These are phyloP conservation scores for Leptobrachium leishanense DNA, from an alignment of 2,113 vertebrate species.

Conservation along the genomic window DNA sequence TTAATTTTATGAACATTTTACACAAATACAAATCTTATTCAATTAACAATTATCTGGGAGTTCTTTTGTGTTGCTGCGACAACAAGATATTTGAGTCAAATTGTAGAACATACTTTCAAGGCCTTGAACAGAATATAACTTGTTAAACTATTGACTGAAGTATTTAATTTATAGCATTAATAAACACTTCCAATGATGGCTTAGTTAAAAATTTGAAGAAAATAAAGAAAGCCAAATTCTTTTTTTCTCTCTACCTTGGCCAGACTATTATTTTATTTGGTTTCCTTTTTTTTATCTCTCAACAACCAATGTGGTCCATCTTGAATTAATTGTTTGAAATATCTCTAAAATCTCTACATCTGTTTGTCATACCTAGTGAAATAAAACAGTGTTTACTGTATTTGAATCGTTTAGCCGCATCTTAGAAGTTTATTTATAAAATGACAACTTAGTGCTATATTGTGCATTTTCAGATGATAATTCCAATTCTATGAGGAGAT, in stretches of 20 bases:
- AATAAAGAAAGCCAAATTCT: constrained; percentile 39
- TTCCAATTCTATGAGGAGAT: constrained; percentile 25
- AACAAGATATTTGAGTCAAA: too few species aligned
- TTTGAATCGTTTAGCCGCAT: constrained; percentile 31
- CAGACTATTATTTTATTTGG: constrained; percentile 29
- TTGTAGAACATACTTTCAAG: too few species aligned
- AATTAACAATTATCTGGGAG: too few species aligned
- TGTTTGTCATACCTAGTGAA: constrained; percentile 45
- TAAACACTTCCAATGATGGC: not conserved
- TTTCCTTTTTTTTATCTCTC: constrained; percentile 53
- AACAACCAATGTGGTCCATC: constrained; percentile 66
- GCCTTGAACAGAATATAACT: too few species aligned
- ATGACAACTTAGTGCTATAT: constrained; percentile 22
- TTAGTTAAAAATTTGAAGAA: not conserved
- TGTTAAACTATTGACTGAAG: too few species aligned
- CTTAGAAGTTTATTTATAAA: constrained; percentile 44
- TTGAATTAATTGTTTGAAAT: constrained; percentile 62
- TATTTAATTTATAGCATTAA: not conserved
- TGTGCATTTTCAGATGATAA: constrained; percentile 37
- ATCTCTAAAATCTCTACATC: constrained; percentile 53
- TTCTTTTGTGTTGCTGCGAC: too few species aligned
- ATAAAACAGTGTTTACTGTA: constrained; percentile 24
- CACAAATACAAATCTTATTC: too few species aligned
- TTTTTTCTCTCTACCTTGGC: constrained; percentile 20
- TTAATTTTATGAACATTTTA: too few species aligned